Conservation (phyloP, 2,113 vertebrate genomes). For the Cyanoderma ruficeps region DNA sequence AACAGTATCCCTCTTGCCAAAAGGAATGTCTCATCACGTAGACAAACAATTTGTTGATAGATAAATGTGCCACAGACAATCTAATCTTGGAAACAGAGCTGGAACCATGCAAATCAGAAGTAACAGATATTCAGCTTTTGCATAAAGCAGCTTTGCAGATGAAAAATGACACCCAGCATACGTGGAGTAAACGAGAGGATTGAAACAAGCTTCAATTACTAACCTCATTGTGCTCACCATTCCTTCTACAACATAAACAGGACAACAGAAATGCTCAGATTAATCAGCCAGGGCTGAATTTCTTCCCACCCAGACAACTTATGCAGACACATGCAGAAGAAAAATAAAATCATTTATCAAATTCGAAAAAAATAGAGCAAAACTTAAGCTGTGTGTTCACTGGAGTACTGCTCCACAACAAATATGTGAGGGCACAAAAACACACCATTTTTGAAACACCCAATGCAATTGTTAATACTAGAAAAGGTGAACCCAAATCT, state of each 20-base stretch:
- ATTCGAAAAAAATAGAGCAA: not conserved
- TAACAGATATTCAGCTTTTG: not conserved
- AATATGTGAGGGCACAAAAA: not conserved
- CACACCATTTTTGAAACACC: not conserved
- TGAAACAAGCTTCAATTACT: not conserved
- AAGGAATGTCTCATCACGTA: not conserved
- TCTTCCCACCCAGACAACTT: not conserved
- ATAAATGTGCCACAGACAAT: not conserved
- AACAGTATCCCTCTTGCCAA: not conserved
- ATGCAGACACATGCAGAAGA: not conserved
- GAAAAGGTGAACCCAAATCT: not conserved
- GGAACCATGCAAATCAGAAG: not conserved
- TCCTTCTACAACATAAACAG: not conserved
- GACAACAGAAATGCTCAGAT: not conserved
- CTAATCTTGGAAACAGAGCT: not conserved
- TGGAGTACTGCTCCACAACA: not conserved
- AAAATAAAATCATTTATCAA: not conserved
- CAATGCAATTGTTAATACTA: not conserved
- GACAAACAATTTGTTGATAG: not conserved
- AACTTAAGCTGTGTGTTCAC: not conserved
- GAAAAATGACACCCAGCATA: slow-evolving; percentile 9
- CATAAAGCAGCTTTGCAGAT: not conserved
- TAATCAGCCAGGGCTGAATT: not conserved
- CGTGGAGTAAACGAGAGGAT: not conserved
- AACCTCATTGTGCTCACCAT: not conserved